A percentile compares a stretch with the other conserved stretches of the same genome.
Conservation (phyloP, 2,113 vertebrate species). For the Petaurus breviceps region DNA sequence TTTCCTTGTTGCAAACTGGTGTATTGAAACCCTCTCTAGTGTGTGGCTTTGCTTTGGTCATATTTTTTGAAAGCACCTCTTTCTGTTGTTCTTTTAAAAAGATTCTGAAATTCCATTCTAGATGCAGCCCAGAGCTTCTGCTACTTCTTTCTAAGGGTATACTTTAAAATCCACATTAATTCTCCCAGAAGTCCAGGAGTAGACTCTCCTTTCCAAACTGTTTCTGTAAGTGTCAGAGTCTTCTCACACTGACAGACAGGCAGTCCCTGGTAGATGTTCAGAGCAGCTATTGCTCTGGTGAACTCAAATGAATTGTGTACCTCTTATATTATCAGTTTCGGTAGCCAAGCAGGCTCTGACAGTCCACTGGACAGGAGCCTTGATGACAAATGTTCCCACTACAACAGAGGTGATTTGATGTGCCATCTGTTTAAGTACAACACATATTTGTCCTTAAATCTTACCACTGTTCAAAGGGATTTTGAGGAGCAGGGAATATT, state of each 20-base stretch:
- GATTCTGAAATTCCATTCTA: not conserved
- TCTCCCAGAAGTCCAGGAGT: not conserved
- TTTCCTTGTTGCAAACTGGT: not conserved
- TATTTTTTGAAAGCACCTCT: not conserved
- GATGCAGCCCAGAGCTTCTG: not conserved
- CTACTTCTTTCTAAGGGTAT: not conserved
- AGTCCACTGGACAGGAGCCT: not conserved
- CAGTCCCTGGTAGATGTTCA: not conserved
- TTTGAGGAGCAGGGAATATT: not conserved
- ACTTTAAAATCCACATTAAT: conserved; percentile 4
- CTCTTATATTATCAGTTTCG: not conserved
- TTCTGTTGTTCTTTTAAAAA: not conserved
- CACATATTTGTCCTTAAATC: conserved; percentile 3
- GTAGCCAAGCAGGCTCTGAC: conserved; percentile 1
- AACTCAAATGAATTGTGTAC: not conserved
- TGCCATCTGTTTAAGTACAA: not conserved
- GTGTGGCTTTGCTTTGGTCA: not conserved
- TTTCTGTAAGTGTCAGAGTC: conserved; percentile 28
- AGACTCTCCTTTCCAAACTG: conserved; percentile 38
- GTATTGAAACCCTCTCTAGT: not conserved
- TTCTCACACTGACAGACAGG: conserved; percentile 34
- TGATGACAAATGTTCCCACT: not conserved
- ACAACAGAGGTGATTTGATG: not conserved
- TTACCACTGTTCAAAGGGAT: not conserved
- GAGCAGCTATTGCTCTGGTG: not conserved